Percentiles rank a stretch among this genome's conserved stretches.
Conservation (phyloP, 2,888 invertebrate species). For the Coelopa pilipes region DNA sequence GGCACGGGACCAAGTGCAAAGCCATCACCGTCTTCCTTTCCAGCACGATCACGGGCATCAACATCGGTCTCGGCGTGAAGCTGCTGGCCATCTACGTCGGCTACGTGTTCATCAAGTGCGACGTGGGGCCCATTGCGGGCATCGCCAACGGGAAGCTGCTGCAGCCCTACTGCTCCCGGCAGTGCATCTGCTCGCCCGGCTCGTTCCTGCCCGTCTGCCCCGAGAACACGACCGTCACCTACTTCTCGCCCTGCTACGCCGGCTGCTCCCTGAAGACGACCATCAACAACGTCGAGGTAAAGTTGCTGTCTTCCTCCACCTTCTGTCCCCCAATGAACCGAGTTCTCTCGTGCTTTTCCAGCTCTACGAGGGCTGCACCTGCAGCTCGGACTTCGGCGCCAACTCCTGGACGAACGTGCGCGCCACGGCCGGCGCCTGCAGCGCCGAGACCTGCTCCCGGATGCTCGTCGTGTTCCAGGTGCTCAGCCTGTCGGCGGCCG, state of each 20-base stretch:
- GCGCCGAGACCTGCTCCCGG: slow-evolving; percentile 67
- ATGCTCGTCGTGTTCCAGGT: slow-evolving; percentile 69
- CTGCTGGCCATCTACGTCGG: slow-evolving; percentile 67
- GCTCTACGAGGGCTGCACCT: slow-evolving; percentile 70
- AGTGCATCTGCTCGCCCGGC: slow-evolving; percentile 69
- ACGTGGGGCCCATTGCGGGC: slow-evolving; percentile 68
- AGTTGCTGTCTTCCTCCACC: too few relatives aligned
- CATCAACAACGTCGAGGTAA: slow-evolving; percentile 66
- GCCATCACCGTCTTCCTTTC: neutral
- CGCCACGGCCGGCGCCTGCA: slow-evolving; percentile 71
- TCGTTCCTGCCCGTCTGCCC: slow-evolving; percentile 75
- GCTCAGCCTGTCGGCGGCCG: slow-evolving; percentile 64
- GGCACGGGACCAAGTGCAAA: neutral
- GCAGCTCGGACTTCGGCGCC: slow-evolving; percentile 61
- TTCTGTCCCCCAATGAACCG: slow-evolving; percentile 24
- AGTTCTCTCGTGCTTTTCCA: slow-evolving; percentile 49
- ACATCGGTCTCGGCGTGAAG: slow-evolving; percentile 66
- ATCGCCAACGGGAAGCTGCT: slow-evolving; percentile 66
- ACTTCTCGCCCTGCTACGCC: slow-evolving; percentile 80
- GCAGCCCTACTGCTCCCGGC: slow-evolving; percentile 69
- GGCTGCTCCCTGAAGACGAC: slow-evolving; percentile 70
- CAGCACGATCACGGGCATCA: slow-evolving; percentile 68
- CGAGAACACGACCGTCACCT: slow-evolving; percentile 69
- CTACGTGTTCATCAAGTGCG: slow-evolving; percentile 68
- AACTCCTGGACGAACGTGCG: slow-evolving; percentile 45